Evolutionary conservation across 2,888 invertebrate species (phyloP).

Genomic region (Lampropteryx suffumata): DNA sequence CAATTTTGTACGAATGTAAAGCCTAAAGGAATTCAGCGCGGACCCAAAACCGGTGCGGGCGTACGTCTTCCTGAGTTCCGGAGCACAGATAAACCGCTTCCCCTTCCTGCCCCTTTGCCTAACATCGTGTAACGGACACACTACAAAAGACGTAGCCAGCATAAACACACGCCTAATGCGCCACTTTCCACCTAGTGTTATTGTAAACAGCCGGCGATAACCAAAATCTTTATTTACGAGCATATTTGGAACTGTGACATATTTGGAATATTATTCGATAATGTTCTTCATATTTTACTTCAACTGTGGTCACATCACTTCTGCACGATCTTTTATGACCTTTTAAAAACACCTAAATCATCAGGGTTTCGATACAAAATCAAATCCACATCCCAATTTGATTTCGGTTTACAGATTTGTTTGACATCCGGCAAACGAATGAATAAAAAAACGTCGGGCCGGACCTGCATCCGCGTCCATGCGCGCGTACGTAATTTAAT

Average conservation of each 20-base stretch:
- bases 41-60: constrained; percentile 56
- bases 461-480: constrained; percentile 43
- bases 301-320: not conserved
- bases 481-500: constrained; percentile 67
- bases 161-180: constrained; percentile 56
- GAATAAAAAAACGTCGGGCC: constrained; percentile 53
- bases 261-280: not conserved
- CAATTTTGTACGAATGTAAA: constrained; percentile 63
- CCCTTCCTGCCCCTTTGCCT: constrained; percentile 78
- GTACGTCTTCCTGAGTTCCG: constrained; percentile 78
- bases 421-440: constrained; percentile 70
- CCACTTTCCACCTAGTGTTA: constrained; percentile 52
- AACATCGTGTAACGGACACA: constrained; percentile 73
- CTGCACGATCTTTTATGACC: not conserved
- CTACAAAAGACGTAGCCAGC: constrained; percentile 70
- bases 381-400: constrained; percentile 57
- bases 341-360: constrained; percentile 1
- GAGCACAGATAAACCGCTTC: constrained; percentile 80
- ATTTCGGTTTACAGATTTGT: constrained; percentile 70
- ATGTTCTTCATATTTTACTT: constrained; percentile 1
- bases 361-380: constrained; percentile 41
- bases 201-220: constrained; percentile 35
- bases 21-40: constrained; percentile 70
- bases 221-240: constrained; percentile 32
- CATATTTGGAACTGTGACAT: constrained; percentile 17